Evolutionary conservation across 2,888 invertebrate genomes (phyloP).

Genomic region (Brenthis hecate): DNA sequence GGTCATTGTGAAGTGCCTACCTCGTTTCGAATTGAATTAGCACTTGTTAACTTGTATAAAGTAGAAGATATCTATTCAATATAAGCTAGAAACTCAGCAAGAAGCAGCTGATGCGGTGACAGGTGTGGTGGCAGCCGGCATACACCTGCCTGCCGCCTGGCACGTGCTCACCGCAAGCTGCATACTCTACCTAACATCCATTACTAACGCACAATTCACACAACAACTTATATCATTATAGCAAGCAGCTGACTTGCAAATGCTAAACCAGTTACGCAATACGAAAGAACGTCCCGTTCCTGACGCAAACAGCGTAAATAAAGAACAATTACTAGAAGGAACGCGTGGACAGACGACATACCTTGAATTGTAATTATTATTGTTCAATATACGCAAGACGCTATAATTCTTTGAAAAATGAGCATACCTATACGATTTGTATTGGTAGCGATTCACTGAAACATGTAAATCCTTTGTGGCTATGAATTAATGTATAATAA

Average conservation of each 20-base stretch:
- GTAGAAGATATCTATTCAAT: constrained; percentile 48
- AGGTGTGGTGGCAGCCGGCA: constrained; percentile 79
- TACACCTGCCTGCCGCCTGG: constrained; percentile 67
- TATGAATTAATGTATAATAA: constrained; percentile 40
- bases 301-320: constrained; percentile 33
- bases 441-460: constrained; percentile 49
- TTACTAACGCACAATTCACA: constrained; percentile 54
- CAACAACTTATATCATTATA: constrained; percentile 30
- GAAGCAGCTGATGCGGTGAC: constrained; percentile 74
- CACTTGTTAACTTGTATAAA: constrained; percentile 16
- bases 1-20: too few relatives aligned
- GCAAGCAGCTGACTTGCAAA: constrained; percentile 53
- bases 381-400: constrained; percentile 12
- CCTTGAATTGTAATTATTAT: constrained; percentile 37
- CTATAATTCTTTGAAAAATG: constrained; percentile 41
- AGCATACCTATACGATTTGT: constrained; percentile 51
- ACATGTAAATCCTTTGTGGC: constrained; percentile 16
- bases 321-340: constrained; percentile 38
- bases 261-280: constrained; percentile 45
- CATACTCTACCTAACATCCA: constrained; percentile 51
- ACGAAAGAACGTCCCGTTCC: constrained; percentile 35
- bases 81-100: constrained; percentile 55
- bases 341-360: constrained; percentile 26
- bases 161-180: constrained; percentile 77
- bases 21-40: too few relatives aligned